A percentile compares a stretch with the other conserved stretches of the same genome.
phyloP scores from a whole-genome alignment of 2,113 vertebrate genomes.

The Hemibagrus wyckioides region DNA sequence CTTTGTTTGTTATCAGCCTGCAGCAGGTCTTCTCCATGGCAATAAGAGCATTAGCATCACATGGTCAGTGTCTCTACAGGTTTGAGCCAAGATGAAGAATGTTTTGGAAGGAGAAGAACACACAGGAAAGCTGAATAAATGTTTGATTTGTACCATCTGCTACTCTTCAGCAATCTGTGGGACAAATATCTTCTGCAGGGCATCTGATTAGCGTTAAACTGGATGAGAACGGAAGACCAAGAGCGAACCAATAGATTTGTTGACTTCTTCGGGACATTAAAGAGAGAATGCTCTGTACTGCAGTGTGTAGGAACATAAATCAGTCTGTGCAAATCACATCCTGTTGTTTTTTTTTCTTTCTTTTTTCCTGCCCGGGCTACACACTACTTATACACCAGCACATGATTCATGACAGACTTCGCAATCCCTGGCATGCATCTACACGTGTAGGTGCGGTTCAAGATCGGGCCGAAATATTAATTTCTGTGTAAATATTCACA shows the following conservation, averaged over 20 bases:
- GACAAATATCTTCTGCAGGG: too few species aligned
- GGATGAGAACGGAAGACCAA: too few species aligned
- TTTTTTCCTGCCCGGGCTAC: neutral
- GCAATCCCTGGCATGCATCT: slow-evolving; percentile 18
- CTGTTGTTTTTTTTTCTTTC: neutral
- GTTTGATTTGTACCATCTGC: too few species aligned
- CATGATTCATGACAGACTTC: slow-evolving; percentile 33
- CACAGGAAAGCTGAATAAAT: neutral
- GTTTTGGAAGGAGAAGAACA: too few species aligned
- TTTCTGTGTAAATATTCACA: slow-evolving; percentile 11
- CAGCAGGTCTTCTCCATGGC: neutral
- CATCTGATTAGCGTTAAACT: too few species aligned
- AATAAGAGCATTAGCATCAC: neutral
- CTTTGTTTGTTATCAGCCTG: neutral
- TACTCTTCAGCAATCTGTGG: too few species aligned
- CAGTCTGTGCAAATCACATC: neutral
- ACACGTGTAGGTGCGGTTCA: slow-evolving; percentile 15
- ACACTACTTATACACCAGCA: slow-evolving; percentile 19
- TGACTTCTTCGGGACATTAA: neutral
- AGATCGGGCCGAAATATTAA: neutral
- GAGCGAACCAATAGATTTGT: too few species aligned
- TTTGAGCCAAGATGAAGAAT: too few species aligned
- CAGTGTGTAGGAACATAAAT: neutral
- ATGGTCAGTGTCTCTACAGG: too few species aligned
- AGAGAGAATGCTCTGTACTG: neutral